phyloP scores from a whole-genome alignment of 2,113 vertebrate genomes.

The Bettongia penicillata region DNA sequence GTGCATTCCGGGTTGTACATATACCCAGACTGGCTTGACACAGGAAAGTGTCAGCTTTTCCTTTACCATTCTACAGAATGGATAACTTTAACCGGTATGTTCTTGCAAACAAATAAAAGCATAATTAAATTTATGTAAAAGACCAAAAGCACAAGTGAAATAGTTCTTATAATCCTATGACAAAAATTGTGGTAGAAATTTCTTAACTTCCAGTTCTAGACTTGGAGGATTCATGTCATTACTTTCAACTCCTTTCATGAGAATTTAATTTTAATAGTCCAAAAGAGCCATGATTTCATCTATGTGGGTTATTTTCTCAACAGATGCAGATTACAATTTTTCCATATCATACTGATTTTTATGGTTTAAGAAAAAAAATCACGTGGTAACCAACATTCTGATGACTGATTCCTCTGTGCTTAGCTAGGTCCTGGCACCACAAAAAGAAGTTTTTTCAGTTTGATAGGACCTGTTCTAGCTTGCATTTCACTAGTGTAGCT shows the following conservation, averaged over 20 bases:
- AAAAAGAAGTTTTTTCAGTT: too few species aligned
- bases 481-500: background rate
- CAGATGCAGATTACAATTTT: background rate
- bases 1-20: background rate
- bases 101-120: slow-evolving; percentile 28
- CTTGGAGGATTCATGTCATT: too few species aligned
- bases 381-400: too few species aligned
- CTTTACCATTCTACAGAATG: slow-evolving; percentile 7
- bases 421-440: background rate
- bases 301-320: background rate
- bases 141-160: slow-evolving; percentile 15
- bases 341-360: background rate
- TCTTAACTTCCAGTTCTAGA: too few species aligned
- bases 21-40: background rate
- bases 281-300: background rate
- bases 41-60: background rate
- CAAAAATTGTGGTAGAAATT: background rate
- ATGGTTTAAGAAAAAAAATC: too few species aligned
- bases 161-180: background rate
- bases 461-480: background rate
- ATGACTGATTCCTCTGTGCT: background rate
- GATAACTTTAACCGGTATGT: slow-evolving; percentile 23
- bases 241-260: too few species aligned
- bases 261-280: background rate
- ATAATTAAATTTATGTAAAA: slow-evolving; percentile 32